A percentile compares a stretch with the other conserved stretches of the same genome.
Conservation (phyloP, 1,140 invertebrate species). For the Agrypnia vestita region DNA sequence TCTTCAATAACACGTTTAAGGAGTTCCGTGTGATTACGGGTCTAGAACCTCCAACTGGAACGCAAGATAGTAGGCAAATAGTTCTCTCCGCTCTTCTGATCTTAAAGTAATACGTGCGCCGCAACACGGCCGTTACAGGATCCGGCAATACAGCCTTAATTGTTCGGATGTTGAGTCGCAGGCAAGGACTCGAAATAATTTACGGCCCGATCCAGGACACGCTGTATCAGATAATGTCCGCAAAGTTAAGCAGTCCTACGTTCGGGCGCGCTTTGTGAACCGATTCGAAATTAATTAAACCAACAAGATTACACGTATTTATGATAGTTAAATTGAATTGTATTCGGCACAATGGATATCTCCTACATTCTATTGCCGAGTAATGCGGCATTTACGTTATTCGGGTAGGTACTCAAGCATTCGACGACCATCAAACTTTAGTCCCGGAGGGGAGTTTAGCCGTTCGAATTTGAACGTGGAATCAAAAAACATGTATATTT, state of each 20-base stretch:
- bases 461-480: too few relatives aligned
- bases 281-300: constrained; percentile 4
- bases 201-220: neutral
- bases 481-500: too few relatives aligned
- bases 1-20: too few relatives aligned
- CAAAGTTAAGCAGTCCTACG: neutral
- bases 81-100: neutral
- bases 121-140: neutral
- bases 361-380: too few relatives aligned
- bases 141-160: constrained; percentile 13
- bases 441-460: too few relatives aligned
- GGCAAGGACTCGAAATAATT: constrained; percentile 1
- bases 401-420: too few relatives aligned
- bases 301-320: neutral
- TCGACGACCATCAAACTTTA: too few relatives aligned
- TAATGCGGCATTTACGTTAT: too few relatives aligned
- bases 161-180: constrained; percentile 1
- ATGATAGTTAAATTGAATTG: too few relatives aligned
- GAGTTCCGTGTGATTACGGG: too few relatives aligned
- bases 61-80: neutral
- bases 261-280: neutral
- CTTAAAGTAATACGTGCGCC: constrained; percentile 8
- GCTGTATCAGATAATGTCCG: neutral
- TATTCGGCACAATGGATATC: too few relatives aligned
- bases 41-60: neutral